These are phyloP conservation scores for Tolmerus cingulatus DNA, from an alignment of 2,888 invertebrate species.

Conservation along the genomic window DNA sequence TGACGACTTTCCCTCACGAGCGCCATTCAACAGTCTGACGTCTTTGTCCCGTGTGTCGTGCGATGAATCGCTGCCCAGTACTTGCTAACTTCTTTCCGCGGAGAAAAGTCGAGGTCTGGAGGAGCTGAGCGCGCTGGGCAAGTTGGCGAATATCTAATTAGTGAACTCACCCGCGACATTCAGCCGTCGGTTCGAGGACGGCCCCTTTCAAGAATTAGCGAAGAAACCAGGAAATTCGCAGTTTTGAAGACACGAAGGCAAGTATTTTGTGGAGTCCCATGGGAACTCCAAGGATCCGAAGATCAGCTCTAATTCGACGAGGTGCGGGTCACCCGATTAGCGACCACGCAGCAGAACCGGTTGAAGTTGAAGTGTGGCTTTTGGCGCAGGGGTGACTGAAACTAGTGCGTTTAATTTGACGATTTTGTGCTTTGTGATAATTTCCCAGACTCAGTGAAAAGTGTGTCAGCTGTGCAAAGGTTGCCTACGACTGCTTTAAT, in stretches of 20 bases:
- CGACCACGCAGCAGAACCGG: not conserved
- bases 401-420: not conserved
- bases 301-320: not conserved
- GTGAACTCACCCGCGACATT: not conserved
- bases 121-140: not conserved
- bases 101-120: not conserved
- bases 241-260: not conserved
- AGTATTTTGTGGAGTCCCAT: not conserved
- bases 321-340: not conserved
- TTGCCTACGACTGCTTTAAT: not conserved
- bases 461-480: constrained; percentile 1
- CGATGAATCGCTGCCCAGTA: not conserved
- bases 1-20: not conserved
- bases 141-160: not conserved
- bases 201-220: not conserved
- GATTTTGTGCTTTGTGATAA: not conserved
- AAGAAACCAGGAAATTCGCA: not conserved
- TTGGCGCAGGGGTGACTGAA: not conserved
- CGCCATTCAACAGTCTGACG: not conserved
- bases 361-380: not conserved
- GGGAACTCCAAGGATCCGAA: not conserved
- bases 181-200: not conserved
- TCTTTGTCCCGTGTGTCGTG: not conserved
- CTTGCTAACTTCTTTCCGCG: not conserved
- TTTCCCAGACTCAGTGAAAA: not conserved